phyloP scores from a whole-genome alignment of 2,888 invertebrate genomes.

The Eupeodes latifasciatus region DNA sequence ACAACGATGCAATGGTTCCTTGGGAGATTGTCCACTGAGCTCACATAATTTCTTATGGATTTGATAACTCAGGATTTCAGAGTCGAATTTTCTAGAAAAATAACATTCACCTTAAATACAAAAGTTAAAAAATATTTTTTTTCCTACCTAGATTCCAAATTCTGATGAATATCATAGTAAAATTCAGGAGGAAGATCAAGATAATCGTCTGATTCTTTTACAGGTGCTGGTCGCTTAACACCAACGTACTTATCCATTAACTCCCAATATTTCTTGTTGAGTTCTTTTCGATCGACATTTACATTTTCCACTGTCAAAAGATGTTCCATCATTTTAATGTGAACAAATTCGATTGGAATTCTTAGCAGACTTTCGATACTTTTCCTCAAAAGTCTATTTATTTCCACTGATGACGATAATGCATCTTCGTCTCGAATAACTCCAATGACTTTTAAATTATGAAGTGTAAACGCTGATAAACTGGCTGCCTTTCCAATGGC shows the following conservation, averaged over 20 bases:
- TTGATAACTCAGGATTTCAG: conserved; percentile 15
- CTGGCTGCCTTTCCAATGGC: conserved; percentile 31
- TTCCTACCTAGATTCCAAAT: not conserved
- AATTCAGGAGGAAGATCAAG: not conserved
- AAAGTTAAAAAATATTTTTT: too few relatives aligned
- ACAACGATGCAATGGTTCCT: conserved; percentile 89
- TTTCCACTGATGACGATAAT: not conserved
- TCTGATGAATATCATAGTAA: not conserved
- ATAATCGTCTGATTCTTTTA: conserved; percentile 83
- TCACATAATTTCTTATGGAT: conserved; percentile 34
- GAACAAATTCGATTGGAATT: not conserved
- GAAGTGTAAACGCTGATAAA: conserved; percentile 46
- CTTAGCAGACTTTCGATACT: not conserved
- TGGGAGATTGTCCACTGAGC: conserved; percentile 30
- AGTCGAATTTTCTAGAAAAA: too few relatives aligned
- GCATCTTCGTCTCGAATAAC: not conserved
- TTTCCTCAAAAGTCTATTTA: conserved; percentile 38
- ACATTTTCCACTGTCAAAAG: conserved; percentile 87
- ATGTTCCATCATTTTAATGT: conserved; percentile 87
- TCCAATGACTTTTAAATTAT: conserved; percentile 18
- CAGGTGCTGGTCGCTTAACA: conserved; percentile 86
- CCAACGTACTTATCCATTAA: conserved; percentile 87
- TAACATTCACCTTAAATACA: too few relatives aligned
- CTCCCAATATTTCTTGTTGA: conserved; percentile 88
- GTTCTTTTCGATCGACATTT: conserved; percentile 84